phyloP scores from a whole-genome alignment of 2,113 vertebrate species.

The Ivindomyrus marchei region DNA sequence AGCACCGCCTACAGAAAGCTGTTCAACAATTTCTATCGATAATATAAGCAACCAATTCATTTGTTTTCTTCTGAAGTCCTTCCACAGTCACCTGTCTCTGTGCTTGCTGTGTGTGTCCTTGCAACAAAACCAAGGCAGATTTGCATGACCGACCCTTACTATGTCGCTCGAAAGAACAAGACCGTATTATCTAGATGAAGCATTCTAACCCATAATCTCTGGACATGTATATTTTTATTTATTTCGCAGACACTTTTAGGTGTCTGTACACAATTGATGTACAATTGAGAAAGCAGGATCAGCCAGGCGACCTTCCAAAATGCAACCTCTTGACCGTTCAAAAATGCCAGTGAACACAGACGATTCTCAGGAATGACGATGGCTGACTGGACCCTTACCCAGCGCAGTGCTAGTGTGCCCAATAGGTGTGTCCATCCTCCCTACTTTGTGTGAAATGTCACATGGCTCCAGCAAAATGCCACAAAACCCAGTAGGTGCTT shows the following conservation, averaged over 20 bases:
- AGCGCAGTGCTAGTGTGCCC: background rate
- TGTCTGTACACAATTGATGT: background rate
- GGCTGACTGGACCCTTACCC: background rate
- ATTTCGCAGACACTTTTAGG: background rate
- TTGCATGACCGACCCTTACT: background rate
- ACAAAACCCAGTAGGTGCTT: background rate
- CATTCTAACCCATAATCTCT: background rate
- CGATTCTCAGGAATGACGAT: background rate
- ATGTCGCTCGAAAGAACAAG: background rate
- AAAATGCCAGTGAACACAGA: background rate
- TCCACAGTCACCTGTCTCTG: background rate
- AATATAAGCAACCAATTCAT: background rate
- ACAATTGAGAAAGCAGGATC: background rate
- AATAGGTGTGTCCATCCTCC: background rate
- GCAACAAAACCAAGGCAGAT: background rate
- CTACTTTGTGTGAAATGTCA: background rate
- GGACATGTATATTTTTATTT: background rate
- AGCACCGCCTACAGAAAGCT: background rate
- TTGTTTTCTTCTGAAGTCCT: background rate
- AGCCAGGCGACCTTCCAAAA: background rate
- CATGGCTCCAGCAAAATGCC: background rate
- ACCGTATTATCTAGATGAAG: background rate
- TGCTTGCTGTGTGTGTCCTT: background rate
- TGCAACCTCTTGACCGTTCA: background rate
- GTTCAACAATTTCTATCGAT: background rate